A percentile compares a stretch with the other conserved stretches of the same genome.
These are phyloP conservation scores for Psammodynastes pulverulentus DNA, from an alignment of 2,113 vertebrate species.

Conservation along the genomic window DNA sequence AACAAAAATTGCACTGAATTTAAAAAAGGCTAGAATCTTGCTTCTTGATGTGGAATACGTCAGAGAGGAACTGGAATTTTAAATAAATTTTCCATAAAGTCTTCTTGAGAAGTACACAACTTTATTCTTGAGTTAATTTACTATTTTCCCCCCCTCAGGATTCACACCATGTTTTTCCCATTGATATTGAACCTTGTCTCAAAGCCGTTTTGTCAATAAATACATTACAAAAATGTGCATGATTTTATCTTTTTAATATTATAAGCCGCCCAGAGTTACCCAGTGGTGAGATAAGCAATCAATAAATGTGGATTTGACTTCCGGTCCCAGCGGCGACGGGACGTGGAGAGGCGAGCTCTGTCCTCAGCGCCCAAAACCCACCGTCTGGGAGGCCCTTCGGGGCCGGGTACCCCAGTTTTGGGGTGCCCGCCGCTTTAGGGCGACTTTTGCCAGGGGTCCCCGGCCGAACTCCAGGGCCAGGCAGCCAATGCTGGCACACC, in stretches of 20 bases:
- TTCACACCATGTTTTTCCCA: not conserved
- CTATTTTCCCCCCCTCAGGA: conserved; percentile 3
- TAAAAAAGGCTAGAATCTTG: conserved; percentile 26
- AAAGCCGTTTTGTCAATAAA: conserved; percentile 3
- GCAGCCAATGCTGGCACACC: too few species aligned
- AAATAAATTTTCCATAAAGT: conserved; percentile 16
- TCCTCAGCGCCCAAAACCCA: too few species aligned
- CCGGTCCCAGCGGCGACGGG: too few species aligned
- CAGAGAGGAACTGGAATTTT: conserved; percentile 5
- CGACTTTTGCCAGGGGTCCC: too few species aligned
- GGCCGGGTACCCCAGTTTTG: too few species aligned
- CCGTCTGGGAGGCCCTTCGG: too few species aligned
- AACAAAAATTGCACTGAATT: conserved; percentile 25
- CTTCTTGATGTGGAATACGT: conserved; percentile 21
- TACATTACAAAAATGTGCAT: not conserved
- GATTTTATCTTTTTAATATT: not conserved
- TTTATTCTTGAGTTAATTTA: conserved; percentile 11
- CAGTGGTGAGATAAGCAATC: not conserved
- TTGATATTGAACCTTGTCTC: not conserved
- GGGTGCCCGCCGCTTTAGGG: too few species aligned
- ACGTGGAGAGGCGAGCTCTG: too few species aligned
- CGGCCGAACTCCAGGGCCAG: too few species aligned
- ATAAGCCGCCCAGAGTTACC: not conserved
- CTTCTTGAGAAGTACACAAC: not conserved
- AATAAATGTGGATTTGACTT: too few species aligned